phyloP scores from a whole-genome alignment of 2,113 vertebrate genomes.

The Morone chrysops region DNA sequence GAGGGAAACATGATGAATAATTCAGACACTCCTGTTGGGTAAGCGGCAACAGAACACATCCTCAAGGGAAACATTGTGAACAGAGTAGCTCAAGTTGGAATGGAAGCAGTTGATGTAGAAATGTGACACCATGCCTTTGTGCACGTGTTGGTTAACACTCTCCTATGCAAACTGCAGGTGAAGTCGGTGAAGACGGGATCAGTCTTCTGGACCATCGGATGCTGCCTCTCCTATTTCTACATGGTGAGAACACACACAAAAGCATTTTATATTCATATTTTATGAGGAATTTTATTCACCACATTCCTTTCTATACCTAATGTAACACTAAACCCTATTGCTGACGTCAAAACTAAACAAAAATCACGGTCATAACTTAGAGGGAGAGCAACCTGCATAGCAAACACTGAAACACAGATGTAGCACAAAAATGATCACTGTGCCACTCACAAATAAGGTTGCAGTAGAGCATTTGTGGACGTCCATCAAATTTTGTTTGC shows the following conservation, averaged over 20 bases:
- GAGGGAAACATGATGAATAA: conserved; percentile 46
- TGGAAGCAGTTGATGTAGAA: conserved; percentile 13
- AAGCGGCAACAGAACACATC: conserved; percentile 6
- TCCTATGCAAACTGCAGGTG: conserved; percentile 82
- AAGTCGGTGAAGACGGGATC: conserved; percentile 98
- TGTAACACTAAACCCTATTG: background rate
- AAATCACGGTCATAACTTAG: background rate
- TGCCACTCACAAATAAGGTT: background rate
- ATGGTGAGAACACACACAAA: conserved; percentile 88
- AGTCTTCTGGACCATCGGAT: conserved; percentile 97
- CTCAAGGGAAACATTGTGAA: background rate
- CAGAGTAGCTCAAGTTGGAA: background rate
- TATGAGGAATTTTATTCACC: background rate
- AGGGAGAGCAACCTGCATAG: background rate
- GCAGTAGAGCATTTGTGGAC: no score
- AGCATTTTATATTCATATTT: conserved; percentile 66
- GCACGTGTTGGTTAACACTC: background rate
- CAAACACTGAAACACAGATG: background rate
- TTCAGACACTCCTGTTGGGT: conserved; percentile 18
- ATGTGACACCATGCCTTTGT: background rate
- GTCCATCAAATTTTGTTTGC: background rate
- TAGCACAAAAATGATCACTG: no score
- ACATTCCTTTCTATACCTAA: background rate
- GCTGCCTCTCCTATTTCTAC: conserved; percentile 97
- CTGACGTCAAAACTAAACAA: background rate